phyloP scores from a whole-genome alignment of 2,888 invertebrate species.

The Dynastes tityus region DNA sequence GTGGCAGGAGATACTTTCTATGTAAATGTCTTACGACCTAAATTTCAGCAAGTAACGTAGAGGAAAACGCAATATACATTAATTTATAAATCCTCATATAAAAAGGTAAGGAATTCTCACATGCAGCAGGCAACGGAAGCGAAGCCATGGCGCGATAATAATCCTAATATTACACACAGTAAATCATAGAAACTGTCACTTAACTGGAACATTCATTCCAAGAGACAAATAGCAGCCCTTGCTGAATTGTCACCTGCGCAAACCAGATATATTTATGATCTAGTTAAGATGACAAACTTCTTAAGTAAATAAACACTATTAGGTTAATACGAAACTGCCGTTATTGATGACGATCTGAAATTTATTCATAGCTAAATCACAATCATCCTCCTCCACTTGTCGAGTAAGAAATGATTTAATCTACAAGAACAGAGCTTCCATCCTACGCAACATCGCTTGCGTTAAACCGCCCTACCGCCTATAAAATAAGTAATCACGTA shows the following conservation, averaged over 20 bases:
- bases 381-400: no score
- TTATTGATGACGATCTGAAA: neutral
- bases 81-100: neutral
- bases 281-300: neutral
- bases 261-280: slow-evolving; percentile 11
- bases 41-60: no score
- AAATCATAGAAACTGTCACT: slow-evolving; percentile 46
- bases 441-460: no score
- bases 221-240: slow-evolving; percentile 39
- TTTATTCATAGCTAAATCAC: neutral
- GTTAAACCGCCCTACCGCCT: neutral
- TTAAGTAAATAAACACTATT: neutral
- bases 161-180: slow-evolving; percentile 44
- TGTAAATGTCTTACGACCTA: no score
- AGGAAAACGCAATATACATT: neutral
- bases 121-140: slow-evolving; percentile 16
- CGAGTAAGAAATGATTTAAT: no score
- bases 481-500: slow-evolving; percentile 2
- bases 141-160: slow-evolving; percentile 32
- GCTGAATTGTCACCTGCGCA: slow-evolving; percentile 27
- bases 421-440: no score
- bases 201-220: slow-evolving; percentile 35
- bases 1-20: no score
- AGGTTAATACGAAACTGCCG: neutral
- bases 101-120: slow-evolving; percentile 1